Evolutionary conservation across 2,888 invertebrate genomes (phyloP), one percentile per base, ranked within the genome.

Genomic region (Drosophila trichaetosa): DNA sequence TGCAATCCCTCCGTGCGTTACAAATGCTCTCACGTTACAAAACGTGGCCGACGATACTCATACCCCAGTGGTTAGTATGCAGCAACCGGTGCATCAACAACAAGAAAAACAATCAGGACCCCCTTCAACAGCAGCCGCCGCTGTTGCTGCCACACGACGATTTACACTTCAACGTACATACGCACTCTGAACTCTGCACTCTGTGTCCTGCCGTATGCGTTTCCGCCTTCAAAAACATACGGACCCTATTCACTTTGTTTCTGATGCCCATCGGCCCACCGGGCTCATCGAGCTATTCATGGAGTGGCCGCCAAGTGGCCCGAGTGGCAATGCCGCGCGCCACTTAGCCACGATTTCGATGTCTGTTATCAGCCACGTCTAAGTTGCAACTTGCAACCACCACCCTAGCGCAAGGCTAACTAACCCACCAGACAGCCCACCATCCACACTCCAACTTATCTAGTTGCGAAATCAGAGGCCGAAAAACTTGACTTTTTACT

Each of bases 1-100:
- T 49, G 65, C 68, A 75, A 84, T 74, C 76, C 79, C 76, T 76
- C 56, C 63, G 60, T 58, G 73, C 74, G 72, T 58, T 89, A 87
- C 79, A 89, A 87, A 85, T 76, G 82, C 89, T 87, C 87, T 87
- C 87, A 89, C 87, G 90, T 87, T 87, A 87, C 87, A 83, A 75
- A 82, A 79, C 72, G 70, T 78, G 69, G 82, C 76, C 59, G 66
- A 54, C 46, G 52, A 54, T 40, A 66, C 62, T 34, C 53, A 60
- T 51, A 38, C 24, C 60, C 33, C 21, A 31, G 42, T 42, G 57
- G 46, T 46, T 16, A 29, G n/a, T 21, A 13, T 49, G 36, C 52
- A 31, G 36, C 59, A 73, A 53, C 53, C 40, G 60, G 46, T 61
- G 73, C 66, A 72, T 40, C 57, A 57, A 18, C 57, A 42, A 31